Percentiles rank a stretch among this genome's conserved stretches.
Conservation (phyloP, 2,113 vertebrate genomes). For the Choloepus hoffmanni region DNA sequence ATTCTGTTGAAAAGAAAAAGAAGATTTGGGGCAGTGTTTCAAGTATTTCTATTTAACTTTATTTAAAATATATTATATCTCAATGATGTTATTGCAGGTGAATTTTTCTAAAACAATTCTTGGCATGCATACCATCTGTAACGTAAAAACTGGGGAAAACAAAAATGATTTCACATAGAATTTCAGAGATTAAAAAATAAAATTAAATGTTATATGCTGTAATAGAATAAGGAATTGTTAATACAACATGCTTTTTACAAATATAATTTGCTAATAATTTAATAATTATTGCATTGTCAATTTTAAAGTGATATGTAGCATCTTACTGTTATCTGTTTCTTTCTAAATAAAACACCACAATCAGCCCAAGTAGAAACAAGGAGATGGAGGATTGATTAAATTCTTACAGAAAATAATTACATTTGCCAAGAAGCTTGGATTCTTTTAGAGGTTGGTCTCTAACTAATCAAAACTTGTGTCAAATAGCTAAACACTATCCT, state of each 20-base stretch:
- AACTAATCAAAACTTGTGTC: neutral
- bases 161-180: neutral
- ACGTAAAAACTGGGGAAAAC: neutral
- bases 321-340: neutral
- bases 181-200: slow-evolving; percentile 25
- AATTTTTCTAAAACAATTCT: slow-evolving; percentile 2
- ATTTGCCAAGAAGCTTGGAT: neutral
- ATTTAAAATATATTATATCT: neutral
- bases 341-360: neutral
- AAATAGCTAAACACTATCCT: neutral
- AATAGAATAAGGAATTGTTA: neutral
- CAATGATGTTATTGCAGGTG: neutral
- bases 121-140: neutral
- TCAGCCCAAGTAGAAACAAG: neutral
- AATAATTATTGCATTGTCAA: neutral
- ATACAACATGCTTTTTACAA: neutral
- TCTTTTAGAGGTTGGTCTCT: neutral
- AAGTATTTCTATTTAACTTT: neutral
- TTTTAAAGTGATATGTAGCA: neutral
- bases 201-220: neutral
- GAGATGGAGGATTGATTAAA: neutral
- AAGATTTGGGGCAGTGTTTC: neutral
- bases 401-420: neutral
- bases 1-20: neutral
- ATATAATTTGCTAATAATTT: neutral